Evolutionary conservation across 2,797 vertebrate species (phyloP), one percentile per base, ranked within the genome.

Genomic region (Clarias platycephalus): DNA sequence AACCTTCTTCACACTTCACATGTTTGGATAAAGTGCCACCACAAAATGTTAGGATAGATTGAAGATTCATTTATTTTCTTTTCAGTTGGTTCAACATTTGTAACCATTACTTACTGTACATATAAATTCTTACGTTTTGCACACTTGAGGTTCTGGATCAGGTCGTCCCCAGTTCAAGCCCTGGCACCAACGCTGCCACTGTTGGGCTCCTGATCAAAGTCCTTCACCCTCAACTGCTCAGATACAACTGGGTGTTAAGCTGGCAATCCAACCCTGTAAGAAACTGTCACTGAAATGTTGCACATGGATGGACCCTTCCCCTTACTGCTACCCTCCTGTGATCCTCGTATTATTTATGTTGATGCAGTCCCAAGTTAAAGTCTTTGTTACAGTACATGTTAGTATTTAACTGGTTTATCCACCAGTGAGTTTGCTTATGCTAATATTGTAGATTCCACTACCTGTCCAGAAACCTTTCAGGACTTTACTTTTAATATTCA

Each of bases 1-100:
- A 57, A 77, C 18, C 26, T 58, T 85, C 89, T 88, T 87, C 87
- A 83, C 87, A 88, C 85, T 86, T 28, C 44, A 57, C 60, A 55
- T 85, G 60, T 58, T 84, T 84, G 75, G 85, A 86, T 72, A 75
- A 88, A 80, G 81, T 58, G 75, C 1, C 22, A 60, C 1, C 22
- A 77, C 28, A 77, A 57, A 57, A 22, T 58, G 53, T 76, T 76
- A 4, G 0, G 5, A 58, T 40, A 15, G 22, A 26, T 40, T 62
- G 55, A 55, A 55, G 72, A 57, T 57, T 10, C 31, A 10, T 75
- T 55, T 28, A 0, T 8, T 7, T 15, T 40, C 26, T 13, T 60
- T 20, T 16, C 66, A 37, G 24, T n/a, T n/a, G 3, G 49, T 34
- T 15, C 15, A 77, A 34, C 10, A 58, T 24, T 60, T 77, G 6